These are phyloP conservation scores for Tamias sibiricus DNA, from an alignment of 2,113 vertebrate genomes.

Conservation along the genomic window DNA sequence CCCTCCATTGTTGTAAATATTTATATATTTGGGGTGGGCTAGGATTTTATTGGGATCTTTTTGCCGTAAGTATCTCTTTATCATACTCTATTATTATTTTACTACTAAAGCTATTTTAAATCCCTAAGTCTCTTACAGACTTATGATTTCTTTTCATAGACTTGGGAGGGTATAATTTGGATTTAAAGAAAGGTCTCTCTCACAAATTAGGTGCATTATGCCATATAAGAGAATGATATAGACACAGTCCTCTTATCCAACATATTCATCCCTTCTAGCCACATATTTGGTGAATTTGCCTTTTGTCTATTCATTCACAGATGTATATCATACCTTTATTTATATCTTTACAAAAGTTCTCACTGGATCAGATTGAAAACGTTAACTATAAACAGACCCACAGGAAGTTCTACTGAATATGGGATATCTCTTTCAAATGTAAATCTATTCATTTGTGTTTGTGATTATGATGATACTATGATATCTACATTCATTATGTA, in stretches of 20 bases:
- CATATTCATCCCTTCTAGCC: neutral
- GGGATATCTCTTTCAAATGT: neutral
- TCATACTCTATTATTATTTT: neutral
- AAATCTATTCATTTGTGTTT: neutral
- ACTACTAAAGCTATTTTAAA: neutral
- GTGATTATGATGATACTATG: neutral
- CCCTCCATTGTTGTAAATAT: neutral
- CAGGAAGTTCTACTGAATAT: neutral
- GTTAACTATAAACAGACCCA: neutral
- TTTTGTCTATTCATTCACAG: neutral
- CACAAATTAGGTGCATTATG: neutral
- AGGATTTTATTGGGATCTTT: neutral
- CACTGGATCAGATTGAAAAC: neutral
- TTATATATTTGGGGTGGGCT: neutral
- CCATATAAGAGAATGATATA: neutral
- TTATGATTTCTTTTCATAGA: neutral
- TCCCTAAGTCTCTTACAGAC: neutral
- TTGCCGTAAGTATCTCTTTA: neutral
- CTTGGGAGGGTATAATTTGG: neutral
- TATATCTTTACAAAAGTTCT: neutral
- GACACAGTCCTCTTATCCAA: neutral
- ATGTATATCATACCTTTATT: neutral
- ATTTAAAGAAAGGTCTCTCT: neutral
- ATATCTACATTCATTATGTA: neutral
- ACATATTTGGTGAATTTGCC: neutral